Conservation (phyloP, 2,113 vertebrate genomes). For the Zosterops japonicus region DNA sequence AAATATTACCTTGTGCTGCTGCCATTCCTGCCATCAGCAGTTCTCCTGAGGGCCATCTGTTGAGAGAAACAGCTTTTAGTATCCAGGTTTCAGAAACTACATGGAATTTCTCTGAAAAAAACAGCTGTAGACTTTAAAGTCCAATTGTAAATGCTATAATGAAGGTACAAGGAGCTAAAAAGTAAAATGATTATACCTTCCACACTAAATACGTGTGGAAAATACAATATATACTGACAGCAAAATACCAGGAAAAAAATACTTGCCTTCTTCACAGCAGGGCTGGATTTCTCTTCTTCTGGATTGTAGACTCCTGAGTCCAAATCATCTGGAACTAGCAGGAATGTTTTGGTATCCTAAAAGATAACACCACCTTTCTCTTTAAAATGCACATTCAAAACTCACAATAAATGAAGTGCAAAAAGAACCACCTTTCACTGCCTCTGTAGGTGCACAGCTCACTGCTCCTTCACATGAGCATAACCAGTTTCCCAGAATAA, state of each 20-base stretch:
- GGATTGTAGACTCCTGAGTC: neutral
- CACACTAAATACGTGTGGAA: neutral
- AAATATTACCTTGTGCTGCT: slow-evolving; percentile 56
- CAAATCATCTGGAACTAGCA: slow-evolving; percentile 34
- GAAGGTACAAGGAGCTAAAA: neutral
- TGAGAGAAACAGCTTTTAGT: slow-evolving; percentile 22
- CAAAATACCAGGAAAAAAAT: neutral
- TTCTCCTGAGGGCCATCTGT: slow-evolving; percentile 15
- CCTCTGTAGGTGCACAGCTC: neutral
- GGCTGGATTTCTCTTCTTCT: neutral
- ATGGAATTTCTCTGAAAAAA: neutral
- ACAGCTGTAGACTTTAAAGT: neutral
- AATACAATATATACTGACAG: neutral
- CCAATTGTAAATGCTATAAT: neutral
- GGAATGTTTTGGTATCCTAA: slow-evolving; percentile 60
- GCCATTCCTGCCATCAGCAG: neutral
- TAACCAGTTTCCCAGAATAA: neutral
- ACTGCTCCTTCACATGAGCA: neutral
- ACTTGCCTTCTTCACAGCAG: slow-evolving; percentile 47
- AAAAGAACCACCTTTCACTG: neutral
- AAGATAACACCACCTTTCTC: slow-evolving; percentile 12
- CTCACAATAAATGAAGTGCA: neutral
- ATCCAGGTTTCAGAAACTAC: neutral
- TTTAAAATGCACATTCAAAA: neutral
- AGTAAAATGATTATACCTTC: neutral